Evolutionary conservation across 2,797 vertebrate species (phyloP).

Genomic region (Masticophis lateralis): DNA sequence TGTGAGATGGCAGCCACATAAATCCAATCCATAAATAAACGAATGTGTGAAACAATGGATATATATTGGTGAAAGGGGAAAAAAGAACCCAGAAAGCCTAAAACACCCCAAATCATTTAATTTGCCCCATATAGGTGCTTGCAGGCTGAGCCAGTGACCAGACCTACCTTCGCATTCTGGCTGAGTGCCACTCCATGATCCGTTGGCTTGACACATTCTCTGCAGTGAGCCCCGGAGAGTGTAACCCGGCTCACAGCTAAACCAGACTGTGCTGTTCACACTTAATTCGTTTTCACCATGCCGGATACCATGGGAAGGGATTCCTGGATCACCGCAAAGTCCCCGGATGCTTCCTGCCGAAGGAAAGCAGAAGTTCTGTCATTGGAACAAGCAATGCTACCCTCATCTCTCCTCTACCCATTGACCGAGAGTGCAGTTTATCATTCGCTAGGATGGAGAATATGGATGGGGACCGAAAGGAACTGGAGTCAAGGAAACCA

Average conservation of each 20-base stretch:
- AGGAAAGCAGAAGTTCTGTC: slow-evolving; percentile 9
- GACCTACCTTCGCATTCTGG: slow-evolving; percentile 89
- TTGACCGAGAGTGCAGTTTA: background rate
- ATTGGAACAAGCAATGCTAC: background rate
- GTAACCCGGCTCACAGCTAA: slow-evolving; percentile 94
- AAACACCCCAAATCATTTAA: background rate
- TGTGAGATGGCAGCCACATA: background rate
- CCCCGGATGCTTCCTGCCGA: slow-evolving; percentile 81
- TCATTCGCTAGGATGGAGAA: background rate
- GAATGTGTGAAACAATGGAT: background rate
- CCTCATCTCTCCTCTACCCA: background rate
- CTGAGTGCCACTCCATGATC: slow-evolving; percentile 87
- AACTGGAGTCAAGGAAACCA: background rate
- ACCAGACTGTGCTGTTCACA: slow-evolving; percentile 79
- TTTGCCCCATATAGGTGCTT: no score
- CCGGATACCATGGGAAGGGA: slow-evolving; percentile 89
- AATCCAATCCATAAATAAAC: background rate
- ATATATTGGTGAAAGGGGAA: background rate
- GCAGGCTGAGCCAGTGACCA: background rate
- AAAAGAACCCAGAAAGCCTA: background rate
- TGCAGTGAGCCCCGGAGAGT: slow-evolving; percentile 84
- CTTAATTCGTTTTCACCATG: slow-evolving; percentile 84
- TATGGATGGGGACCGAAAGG: no score
- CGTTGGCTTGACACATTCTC: slow-evolving; percentile 81
- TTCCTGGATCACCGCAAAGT: slow-evolving; percentile 88